Evolutionary conservation across 64 coral and sea anemone genomes (phyloP).

Genomic region (Stichodactyla mertensii): DNA sequence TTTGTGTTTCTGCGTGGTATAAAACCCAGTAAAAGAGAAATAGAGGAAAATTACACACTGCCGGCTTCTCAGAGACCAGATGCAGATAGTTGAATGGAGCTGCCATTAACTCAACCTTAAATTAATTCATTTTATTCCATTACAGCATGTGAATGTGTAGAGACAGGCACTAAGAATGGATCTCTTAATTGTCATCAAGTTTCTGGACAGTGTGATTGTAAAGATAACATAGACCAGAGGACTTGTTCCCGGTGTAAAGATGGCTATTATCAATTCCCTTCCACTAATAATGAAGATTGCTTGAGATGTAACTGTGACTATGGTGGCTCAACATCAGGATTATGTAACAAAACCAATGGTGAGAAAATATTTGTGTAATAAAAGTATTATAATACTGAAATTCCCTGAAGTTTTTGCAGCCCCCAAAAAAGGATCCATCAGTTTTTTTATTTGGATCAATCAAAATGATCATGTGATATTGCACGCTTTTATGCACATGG

Average conservation of each 20-base stretch:
- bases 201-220: conserved; percentile 75
- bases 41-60: too few relatives aligned
- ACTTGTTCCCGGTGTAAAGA: conserved; percentile 75
- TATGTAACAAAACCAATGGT: conserved; percentile 89
- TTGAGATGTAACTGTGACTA: conserved; percentile 82
- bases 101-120: too few relatives aligned
- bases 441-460: too few relatives aligned
- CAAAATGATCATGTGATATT: too few relatives aligned
- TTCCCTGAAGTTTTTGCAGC: too few relatives aligned
- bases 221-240: conserved; percentile 65
- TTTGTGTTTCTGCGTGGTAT: too few relatives aligned
- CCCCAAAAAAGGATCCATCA: too few relatives aligned
- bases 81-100: too few relatives aligned
- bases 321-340: conserved; percentile 69
- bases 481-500: too few relatives aligned
- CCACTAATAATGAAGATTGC: conserved; percentile 44
- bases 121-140: not conserved
- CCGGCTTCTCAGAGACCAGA: too few relatives aligned
- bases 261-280: conserved; percentile 77
- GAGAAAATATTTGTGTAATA: not conserved
- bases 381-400: not conserved
- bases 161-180: conserved; percentile 70
- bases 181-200: conserved; percentile 72
- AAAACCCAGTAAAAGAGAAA: too few relatives aligned
- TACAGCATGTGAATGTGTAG: conserved; percentile 65